Evolutionary conservation across 2,113 vertebrate genomes (phyloP).

Genomic region (Dipodomys spectabilis): DNA sequence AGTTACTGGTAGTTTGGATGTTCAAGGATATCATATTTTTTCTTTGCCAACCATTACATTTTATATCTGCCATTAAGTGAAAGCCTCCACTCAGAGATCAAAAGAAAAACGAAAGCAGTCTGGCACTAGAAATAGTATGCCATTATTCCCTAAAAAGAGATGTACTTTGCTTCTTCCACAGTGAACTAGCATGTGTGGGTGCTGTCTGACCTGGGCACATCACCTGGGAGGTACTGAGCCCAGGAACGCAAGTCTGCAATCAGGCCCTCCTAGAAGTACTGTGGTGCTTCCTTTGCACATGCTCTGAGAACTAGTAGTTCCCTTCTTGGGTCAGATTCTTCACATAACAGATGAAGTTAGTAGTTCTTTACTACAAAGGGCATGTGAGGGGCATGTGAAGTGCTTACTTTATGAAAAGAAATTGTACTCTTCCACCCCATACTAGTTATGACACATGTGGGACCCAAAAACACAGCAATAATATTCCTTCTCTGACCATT

Average conservation of each 20-base stretch:
- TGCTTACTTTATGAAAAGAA: background rate
- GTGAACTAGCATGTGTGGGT: background rate
- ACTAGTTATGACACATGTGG: too few relatives aligned
- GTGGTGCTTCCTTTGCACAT: background rate
- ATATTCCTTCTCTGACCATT: background rate
- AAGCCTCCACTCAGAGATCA: background rate
- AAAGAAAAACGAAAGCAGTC: background rate
- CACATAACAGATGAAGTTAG: background rate
- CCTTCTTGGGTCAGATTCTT: background rate
- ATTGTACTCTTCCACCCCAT: accelerated
- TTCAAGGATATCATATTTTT: background rate
- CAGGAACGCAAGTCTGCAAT: background rate
- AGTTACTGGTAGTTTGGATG: background rate
- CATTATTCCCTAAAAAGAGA: background rate
- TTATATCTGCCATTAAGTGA: background rate
- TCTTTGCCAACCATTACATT: slow-evolving; percentile 2
- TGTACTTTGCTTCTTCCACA: background rate
- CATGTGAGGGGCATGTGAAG: background rate
- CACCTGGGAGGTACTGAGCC: background rate
- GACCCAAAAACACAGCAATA: background rate
- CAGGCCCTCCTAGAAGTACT: background rate
- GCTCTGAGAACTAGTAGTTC: background rate
- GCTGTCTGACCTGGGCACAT: accelerated
- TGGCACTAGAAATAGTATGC: background rate
- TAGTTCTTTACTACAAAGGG: too few relatives aligned